Base-by-base conservation (phyloP, 1,140 invertebrate species). In the Microvelia longipes region DNA sequence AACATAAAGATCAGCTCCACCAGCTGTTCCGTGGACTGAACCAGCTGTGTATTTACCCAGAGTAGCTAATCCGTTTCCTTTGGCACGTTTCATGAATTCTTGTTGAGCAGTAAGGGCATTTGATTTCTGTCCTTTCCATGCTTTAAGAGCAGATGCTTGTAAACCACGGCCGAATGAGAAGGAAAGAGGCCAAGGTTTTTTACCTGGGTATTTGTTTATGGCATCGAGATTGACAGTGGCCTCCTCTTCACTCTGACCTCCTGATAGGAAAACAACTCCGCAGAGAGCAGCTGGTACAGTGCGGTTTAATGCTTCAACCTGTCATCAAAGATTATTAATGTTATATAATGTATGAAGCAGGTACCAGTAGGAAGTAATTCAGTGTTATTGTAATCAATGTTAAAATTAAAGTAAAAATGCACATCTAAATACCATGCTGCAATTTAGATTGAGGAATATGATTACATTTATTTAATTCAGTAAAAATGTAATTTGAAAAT, bases 241-340 rank as follows among this genome's bases (percentile, higher is more conserved):
- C 77, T 98, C 95, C 78, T 97, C 93, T 79, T 98, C 96, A 30
- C 93, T 94, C 78, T 97, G 94, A 66, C 96, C 96, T 76, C 96
- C 96, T 75, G 94, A 98, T 72, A 98, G 84, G 86, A 98, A 98
- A 61, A 89, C 90, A 65, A 98, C 83, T 66, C 93, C 92, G 88
- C 76, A 28, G 79, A 71, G 68, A 14, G 71, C 71, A n/a, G 65
- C 61, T 19, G 68, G 71, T 14, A 64, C 62, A 14, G 62, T 64
- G 15, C 62, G 15, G 15, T 5, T 24, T 5, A 64, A 26, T 13
- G 62, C 62, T 64, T 64, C 62, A 15, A 72, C 69, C 69, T 73
- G n/a, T 30, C 2, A 26, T 15, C 29, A 66, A 2, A 66, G 15
- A 13, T 15, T 15, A 5, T 64, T 15, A 14, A 25, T 70, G 69